Evolutionary conservation across 2,888 invertebrate genomes (phyloP).

Genomic region (Operophtera brumata): DNA sequence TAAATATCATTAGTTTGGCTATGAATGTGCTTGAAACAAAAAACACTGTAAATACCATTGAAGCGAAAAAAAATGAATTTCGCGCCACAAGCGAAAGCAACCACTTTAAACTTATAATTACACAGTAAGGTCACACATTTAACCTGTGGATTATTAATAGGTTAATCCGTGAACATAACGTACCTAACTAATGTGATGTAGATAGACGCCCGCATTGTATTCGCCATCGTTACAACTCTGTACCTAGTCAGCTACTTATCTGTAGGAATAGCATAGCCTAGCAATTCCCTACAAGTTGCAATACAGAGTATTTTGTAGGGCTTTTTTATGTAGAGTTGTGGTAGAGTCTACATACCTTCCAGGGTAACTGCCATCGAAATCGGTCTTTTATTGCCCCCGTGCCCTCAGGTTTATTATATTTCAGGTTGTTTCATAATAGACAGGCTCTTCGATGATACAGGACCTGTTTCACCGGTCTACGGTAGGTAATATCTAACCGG

Average conservation of each 20-base stretch:
- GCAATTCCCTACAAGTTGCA: neutral
- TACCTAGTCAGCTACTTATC: neutral
- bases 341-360: neutral
- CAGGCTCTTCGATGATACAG: constrained; percentile 8
- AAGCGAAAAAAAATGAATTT: no score
- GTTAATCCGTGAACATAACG: neutral
- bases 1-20: no score
- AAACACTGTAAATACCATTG: no score
- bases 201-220: neutral
- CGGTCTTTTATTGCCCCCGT: no score
- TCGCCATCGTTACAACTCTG: neutral
- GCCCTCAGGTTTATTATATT: neutral
- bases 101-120: neutral
- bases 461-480: constrained; percentile 17
- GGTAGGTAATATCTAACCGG: constrained; percentile 3
- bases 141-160: neutral
- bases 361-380: no score
- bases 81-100: no score
- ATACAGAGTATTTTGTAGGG: neutral
- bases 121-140: neutral
- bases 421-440: constrained; percentile 9
- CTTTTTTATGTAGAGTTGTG: neutral
- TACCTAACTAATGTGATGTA: neutral
- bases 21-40: no score
- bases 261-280: neutral